Base-by-base conservation (phyloP, 2,888 invertebrate species). In the Uropetala carovei region DNA sequence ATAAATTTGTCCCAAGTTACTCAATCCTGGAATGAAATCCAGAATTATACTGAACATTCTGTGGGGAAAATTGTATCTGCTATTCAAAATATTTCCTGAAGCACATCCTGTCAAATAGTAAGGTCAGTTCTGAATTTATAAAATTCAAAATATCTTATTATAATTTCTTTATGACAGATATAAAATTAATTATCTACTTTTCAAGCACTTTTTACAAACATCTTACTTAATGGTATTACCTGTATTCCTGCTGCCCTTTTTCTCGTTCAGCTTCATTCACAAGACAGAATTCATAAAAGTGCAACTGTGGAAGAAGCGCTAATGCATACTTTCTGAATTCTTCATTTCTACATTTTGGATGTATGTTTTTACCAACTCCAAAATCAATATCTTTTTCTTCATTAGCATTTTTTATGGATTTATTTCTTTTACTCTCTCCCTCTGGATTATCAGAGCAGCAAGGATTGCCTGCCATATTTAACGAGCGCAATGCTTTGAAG, bases 391-490 rank as follows among this genome's bases (percentile, higher is more conserved):
- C 43, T 11, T n/a, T 43, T 68, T 64, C 68, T 14, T 68, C 64
- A n/a, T 43, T 16, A 10, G 64, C 64, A n/a, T 18, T 14, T 1
- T 14, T 27, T 27, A 13, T 75, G 27, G 18, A 22, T n/a, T 68
- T 75, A 75, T 75, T 75, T 30, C 43, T 89, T 89, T 68, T 64
- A n/a, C 89, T 59, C 30, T 89, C 68, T 68, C 89, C 89, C 16
- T 64, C n/a, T 22, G 64, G n/a, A 89, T 89, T 89, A 16, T 89
- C 64, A 64, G 89, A 95, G 84, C 97, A 96, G 94, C 98, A 97
- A 7, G 98, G 98, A 95, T 99, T 99, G 3, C 97, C 98, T 93
- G 96, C 96, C 94, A 98, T 96, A 94, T 98, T 98, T 0, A 98
- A 95, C 0, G 97, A 97, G 56, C 96, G 96, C 3, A 98, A 95